Base-by-base conservation (phyloP, 1,140 invertebrate species). In the Episyrphus balteatus region DNA sequence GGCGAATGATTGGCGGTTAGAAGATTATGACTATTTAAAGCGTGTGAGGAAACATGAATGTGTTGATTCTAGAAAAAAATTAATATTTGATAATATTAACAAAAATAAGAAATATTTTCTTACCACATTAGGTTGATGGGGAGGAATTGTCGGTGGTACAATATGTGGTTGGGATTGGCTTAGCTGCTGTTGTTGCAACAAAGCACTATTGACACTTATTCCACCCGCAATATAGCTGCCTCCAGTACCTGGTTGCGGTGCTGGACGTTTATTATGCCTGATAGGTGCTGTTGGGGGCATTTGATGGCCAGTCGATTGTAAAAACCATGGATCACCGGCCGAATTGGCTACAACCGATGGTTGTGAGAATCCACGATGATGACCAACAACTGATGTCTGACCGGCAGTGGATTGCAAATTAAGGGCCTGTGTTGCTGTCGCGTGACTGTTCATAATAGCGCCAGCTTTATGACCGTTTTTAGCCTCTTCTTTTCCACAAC, bases 21-120 rank as follows among this genome's bases (percentile, higher is more conserved):
- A 60, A 67, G 59, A 60, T 63, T 67, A 65, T 67, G 64, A 63
- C 62, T 67, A 61, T 59, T 65, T 55, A 65, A 55, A 51, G 64
- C 62, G 56, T 67, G 64, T 55, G 64, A 60, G 53, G 64, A 66
- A 51, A 66, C 54, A 57, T 66, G 62, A 51, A 66, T 56, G 52
- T 46, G 55, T 47, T 43, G 55, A 58, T 61, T 66, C 58, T 43
- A 37, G 17, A 46, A 8, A 30, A 36, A 46, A 5, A 15, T 46
- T 15, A 41, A 39, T 21, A 7, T 41, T 41, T 41, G 44, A 19
- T 10, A 15, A 44, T 5, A 48, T n/a, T n/a, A 26, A 3, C 21
- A 8, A 26, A 26, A 26, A 26, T 8, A 26, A 26, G 8, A 8
- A 26, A 26, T 3, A 6, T 18, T 26, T 46, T 15, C 50, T 46